These are phyloP conservation scores for Cheilosia impressa DNA, from an alignment of 2,888 invertebrate species.

Conservation along the genomic window DNA sequence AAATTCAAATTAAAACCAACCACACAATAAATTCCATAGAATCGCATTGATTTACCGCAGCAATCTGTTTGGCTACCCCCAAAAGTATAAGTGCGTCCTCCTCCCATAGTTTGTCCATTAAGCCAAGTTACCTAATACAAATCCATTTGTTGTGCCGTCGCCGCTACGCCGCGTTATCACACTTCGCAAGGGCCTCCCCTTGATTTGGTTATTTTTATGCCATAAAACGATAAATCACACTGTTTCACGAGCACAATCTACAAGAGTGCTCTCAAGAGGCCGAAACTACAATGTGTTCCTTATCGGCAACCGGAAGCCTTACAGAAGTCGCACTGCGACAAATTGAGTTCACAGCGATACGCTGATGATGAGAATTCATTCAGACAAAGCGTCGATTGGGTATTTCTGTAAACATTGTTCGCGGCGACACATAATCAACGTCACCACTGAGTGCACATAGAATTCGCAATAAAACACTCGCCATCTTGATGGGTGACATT, in stretches of 20 bases:
- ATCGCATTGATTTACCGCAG: too few species aligned
- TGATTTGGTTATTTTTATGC: neutral
- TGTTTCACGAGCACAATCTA: neutral
- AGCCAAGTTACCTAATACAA: too few species aligned
- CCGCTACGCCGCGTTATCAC: too few species aligned
- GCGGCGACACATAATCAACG: neutral
- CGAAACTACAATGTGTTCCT: neutral
- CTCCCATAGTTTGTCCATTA: too few species aligned
- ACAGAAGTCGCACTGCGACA: neutral
- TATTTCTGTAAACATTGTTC: too few species aligned
- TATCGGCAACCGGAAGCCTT: conserved; percentile 4
- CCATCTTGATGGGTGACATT: neutral
- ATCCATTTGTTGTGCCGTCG: too few species aligned
- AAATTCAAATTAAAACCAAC: too few species aligned
- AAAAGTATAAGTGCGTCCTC: too few species aligned
- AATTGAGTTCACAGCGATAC: conserved; percentile 18
- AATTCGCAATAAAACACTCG: neutral
- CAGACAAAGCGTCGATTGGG: neutral
- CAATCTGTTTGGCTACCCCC: too few species aligned
- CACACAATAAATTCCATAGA: too few species aligned
- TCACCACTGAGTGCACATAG: conserved; percentile 1
- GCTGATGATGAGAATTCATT: neutral
- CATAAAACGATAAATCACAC: conserved; percentile 3
- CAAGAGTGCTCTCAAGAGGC: neutral
- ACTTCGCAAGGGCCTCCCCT: neutral